These are phyloP conservation scores for Thripadectes ignobilis DNA, from an alignment of 2,797 vertebrate species.

Conservation along the genomic window DNA sequence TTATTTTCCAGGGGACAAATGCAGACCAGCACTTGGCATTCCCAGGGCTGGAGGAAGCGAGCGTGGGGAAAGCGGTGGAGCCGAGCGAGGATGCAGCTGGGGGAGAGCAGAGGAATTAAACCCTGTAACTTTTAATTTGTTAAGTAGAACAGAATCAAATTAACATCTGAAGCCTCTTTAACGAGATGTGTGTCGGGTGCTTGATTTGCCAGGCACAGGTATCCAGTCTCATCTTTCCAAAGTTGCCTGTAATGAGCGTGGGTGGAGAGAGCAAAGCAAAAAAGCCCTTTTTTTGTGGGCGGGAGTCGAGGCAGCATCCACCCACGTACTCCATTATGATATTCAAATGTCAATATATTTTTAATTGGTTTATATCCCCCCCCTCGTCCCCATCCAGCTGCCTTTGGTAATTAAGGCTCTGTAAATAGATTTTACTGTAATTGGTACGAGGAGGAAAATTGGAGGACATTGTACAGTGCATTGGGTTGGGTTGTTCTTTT, in stretches of 20 bases:
- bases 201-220: neutral
- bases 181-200: neutral
- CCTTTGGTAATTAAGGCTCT: conserved; percentile 69
- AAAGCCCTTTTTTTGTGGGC: conserved; percentile 8
- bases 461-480: conserved; percentile 48
- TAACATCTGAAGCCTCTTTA: neutral
- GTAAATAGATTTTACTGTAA: conserved; percentile 73
- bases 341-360: conserved; percentile 73
- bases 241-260: conserved; percentile 53
- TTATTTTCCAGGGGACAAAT: neutral
- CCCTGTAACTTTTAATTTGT: neutral
- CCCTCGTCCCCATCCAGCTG: conserved; percentile 24
- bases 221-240: conserved; percentile 24
- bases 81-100: fast-evolving
- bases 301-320: conserved; percentile 50
- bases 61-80: fast-evolving
- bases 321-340: conserved; percentile 66
- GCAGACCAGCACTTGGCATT: fast-evolving
- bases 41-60: neutral
- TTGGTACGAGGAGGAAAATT: conserved; percentile 56
- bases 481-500: neutral
- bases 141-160: neutral
- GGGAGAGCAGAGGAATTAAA: neutral
- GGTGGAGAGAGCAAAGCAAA: conserved; percentile 50
- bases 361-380: conserved; percentile 66